A percentile compares a stretch with the other conserved stretches of the same genome.
These are phyloP conservation scores for Melolontha melolontha DNA, from an alignment of 2,888 invertebrate genomes.

Conservation along the genomic window DNA sequence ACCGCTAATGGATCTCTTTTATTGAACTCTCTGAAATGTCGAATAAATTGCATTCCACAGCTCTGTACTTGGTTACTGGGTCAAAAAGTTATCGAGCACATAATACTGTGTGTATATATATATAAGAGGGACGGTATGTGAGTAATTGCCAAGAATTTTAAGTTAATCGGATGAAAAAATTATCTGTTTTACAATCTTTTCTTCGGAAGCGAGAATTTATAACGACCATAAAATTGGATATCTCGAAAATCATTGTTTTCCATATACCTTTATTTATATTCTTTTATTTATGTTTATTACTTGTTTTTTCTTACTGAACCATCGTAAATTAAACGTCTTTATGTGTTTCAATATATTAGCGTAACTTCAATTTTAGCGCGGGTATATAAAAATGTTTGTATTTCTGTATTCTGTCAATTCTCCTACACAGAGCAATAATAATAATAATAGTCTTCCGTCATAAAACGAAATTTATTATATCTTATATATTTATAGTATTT, in stretches of 20 bases:
- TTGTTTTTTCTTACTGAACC: background rate
- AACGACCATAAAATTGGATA: conserved; percentile 11
- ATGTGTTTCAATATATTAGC: too few species aligned
- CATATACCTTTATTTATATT: background rate
- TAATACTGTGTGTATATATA: background rate
- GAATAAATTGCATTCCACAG: conserved; percentile 5
- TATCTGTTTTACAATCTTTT: background rate
- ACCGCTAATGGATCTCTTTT: conserved; percentile 22
- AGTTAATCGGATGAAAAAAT: conserved; percentile 1
- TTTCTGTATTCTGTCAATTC: too few species aligned
- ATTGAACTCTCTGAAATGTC: conserved; percentile 18
- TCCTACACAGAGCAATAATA: too few species aligned
- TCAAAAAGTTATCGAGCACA: conserved; percentile 25
- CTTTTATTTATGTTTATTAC: conserved; percentile 5
- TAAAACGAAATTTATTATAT: too few species aligned
- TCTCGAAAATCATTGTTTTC: background rate
- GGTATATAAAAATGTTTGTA: too few species aligned
- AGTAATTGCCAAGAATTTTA: too few species aligned
- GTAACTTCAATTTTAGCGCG: too few species aligned
- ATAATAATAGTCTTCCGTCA: too few species aligned
- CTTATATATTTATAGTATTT: too few species aligned
- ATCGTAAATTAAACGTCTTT: too few species aligned
- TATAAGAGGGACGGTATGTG: too few species aligned
- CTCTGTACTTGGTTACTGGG: conserved; percentile 25
- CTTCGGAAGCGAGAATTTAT: conserved; percentile 9